Base-by-base conservation (phyloP, 1,140 invertebrate genomes). In the Sinonovacula constricta region DNA sequence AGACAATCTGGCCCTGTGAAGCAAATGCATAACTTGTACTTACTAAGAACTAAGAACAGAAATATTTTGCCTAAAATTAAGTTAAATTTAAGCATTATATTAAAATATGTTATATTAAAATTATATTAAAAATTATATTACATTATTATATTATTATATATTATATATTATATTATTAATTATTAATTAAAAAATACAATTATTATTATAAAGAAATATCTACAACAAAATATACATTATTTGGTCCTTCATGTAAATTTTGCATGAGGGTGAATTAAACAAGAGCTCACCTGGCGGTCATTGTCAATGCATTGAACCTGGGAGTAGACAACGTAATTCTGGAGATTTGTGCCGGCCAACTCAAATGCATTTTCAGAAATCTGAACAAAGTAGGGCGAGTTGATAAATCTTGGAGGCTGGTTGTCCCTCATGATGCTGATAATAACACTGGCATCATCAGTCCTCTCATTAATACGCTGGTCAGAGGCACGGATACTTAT, bases 341-440 rank as follows among this genome's bases (percentile, higher is more conserved):
- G n/a, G n/a, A n/a, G n/a, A n/a, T n/a, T n/a, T n/a, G n/a, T 39
- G 2, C 76, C 59, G 34, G 49, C 26, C 0, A 34, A 12, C 18
- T 5, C 30, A 31, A 28, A 60, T 1, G 4, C 4, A 28, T 77
- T 83, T 63, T 86, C 84, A n/a, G 24, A 63, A 30, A 86, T 82
- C 3, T 26, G 51, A 5, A 67, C 28, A 22, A 15, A 4, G 63
- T 86, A 86, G 45, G 79, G 80, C 14, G 54, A 53, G 30, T 56
- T 69, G 15, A 75, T 31, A 63, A 86, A 86, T 26, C 69, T 60
- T n/a, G n/a, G n/a, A 39, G 75, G 62, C 14, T 34, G 36, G 26
- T 78, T 67, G 75, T 86, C 82, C 33, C 83, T 22, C 2, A 70
- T 49, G 1, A 86, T 83, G 24, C 60, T 80, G 34, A 87, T 71